Base-by-base conservation (phyloP, 2,888 invertebrate genomes). In the Chironomus tentans region DNA sequence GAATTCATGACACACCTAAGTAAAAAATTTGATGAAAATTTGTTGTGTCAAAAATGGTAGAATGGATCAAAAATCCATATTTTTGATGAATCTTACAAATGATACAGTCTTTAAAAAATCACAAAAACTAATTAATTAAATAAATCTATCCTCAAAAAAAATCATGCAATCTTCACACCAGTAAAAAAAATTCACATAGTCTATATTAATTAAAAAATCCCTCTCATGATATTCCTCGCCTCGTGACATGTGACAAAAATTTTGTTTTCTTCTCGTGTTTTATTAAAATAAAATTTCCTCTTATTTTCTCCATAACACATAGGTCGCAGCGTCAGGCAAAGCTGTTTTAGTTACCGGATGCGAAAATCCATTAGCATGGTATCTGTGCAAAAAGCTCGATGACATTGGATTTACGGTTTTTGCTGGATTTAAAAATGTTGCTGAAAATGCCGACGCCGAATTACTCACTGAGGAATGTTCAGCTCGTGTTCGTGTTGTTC, bases 341-440 rank as follows among this genome's bases (percentile, higher is more conserved):
- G 92, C 91, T n/a, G 89, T 94, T 3, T 84, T 94, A 68, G 88
- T 94, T 79, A 93, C 94, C 10, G 94, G 94, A 76, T 94, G 94
- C 82, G 94, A 94, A 79, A 77, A 81, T 5, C 84, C 84, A 5
- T 78, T 84, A 77, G 84, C 82, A 71, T 84, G 84, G 84, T 84
- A 83, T 79, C 79, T 93, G 80, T 93, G 93, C n/a, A 88, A 91
- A 79, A 88, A 90, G 80, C 85, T 94, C 76, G 93, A 94, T 80
- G 92, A 92, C 81, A 86, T 92, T 82, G 94, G 95, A 47, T 93
- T 94, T 82, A 92, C 93, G 68, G 92, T 94, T n/a, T 94, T 94
- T 81, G 95, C 95, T 74, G 94, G 92, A 77, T 93, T 93, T 82
- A 88, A 88, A 79, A 88, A 85, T 80, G 87, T 89, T 80, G 86